Conservation (phyloP, 2,888 invertebrate genomes). For the Magallana nippona region DNA sequence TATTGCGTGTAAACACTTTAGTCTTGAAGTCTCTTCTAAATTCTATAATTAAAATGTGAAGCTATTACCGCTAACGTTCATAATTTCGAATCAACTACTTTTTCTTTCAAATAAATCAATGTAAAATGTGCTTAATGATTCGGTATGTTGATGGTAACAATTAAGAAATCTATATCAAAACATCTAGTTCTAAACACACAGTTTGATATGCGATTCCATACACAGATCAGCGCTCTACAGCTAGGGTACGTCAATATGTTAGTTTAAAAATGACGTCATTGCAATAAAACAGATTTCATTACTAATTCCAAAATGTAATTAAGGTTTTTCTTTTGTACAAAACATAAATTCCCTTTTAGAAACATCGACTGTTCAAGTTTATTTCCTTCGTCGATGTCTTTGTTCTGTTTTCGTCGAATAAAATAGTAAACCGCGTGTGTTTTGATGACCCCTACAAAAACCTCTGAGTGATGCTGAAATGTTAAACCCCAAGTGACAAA, state of each 20-base stretch:
- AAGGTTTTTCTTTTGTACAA: background rate
- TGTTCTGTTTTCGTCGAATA: background rate
- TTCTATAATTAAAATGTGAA: background rate
- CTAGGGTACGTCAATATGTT: conserved; percentile 1
- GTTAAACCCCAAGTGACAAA: background rate
- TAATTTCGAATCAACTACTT: conserved; percentile 12
- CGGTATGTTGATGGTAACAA: background rate
- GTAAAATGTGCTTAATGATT: background rate
- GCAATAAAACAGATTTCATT: conserved; percentile 7
- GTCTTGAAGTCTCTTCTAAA: background rate
- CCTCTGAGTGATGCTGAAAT: background rate
- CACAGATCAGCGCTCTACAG: too few relatives aligned
- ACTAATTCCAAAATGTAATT: background rate
- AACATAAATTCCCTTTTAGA: conserved; percentile 6
- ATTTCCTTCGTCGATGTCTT: background rate
- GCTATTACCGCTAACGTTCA: background rate
- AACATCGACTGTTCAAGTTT: background rate
- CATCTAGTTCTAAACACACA: background rate
- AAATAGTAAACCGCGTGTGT: background rate
- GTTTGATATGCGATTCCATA: too few relatives aligned
- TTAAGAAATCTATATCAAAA: conserved; percentile 17
- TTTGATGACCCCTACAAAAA: background rate
- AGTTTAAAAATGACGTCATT: background rate
- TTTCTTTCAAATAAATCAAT: conserved; percentile 11
- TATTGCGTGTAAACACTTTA: background rate